Evolutionary conservation across 2,888 invertebrate species (phyloP), one percentile per base, ranked within the genome.

Genomic region (Phytoseiulus persimilis): DNA sequence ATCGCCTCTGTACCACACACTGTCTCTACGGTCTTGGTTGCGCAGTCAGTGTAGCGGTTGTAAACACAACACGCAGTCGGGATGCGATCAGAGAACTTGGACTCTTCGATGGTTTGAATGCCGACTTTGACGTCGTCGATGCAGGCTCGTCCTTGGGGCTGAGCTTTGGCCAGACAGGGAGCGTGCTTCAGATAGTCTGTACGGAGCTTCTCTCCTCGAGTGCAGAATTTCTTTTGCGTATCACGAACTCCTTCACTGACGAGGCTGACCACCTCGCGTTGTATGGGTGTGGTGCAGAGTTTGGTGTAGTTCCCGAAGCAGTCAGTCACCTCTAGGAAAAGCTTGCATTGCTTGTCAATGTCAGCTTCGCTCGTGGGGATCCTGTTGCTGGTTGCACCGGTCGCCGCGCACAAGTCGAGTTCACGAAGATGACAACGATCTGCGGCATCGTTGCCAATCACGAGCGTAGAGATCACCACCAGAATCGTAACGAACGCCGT

Each of bases 281-380:
- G 89, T 23, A 91, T 89, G 9, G 91, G 91, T 0, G 91, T 91
- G 39, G 91, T 91, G 83, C 91, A 91, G 5, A 90, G 90, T 11
- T 83, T 83, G 0, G 91, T 91, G 45, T 91, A 91, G 83, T 91
- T 91, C 0, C 90, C 90, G 23, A 91, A 91, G 83, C 91, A 91
- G 90, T 91, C 91, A 33, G 89, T 90, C 90, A 90, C 90, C 32
- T 90, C 90, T 90, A 90, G 90, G 83, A 90, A 84, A 32, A 90
- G 89, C 46, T 90, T 90, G 32, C 90, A 90, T 45, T 90, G 90
- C 89, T 90, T 90, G 83, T 90, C 89, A 89, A 90, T 90, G 23
- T 90, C 90, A 31, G 90, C 90, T 9, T 65, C 65, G 9, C 9
- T 65, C 28, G 65, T 65, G 11, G 65, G 65, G 28, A 65, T 65